phyloP scores from a whole-genome alignment of 2,797 vertebrate species.

The Enteromius trimaculatus region DNA sequence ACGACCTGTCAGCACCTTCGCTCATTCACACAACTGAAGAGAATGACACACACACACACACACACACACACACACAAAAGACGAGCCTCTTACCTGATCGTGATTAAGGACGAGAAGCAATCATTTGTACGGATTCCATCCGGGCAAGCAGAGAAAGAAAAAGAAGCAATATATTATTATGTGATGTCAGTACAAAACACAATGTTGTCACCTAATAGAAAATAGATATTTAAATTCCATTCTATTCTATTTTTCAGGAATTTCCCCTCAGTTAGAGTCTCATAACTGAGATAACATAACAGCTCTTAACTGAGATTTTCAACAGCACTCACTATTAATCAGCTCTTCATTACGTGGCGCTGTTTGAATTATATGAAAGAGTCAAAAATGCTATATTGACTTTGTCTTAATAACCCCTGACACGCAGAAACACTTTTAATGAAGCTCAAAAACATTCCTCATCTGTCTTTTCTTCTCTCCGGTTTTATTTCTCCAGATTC shows the following conservation, averaged over 20 bases:
- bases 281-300: too few species aligned
- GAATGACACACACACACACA: too few species aligned
- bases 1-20: background rate
- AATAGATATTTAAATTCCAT: too few species aligned
- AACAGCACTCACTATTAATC: background rate
- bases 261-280: background rate
- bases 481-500: background rate
- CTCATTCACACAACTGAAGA: background rate
- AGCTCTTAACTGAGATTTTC: background rate
- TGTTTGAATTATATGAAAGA: background rate
- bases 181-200: slow-evolving; percentile 4
- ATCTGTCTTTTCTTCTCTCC: background rate
- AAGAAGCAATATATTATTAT: slow-evolving; percentile 3
- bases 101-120: background rate
- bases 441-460: background rate
- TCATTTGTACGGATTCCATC: slow-evolving; percentile 1
- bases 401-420: background rate
- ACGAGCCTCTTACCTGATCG: slow-evolving; percentile 44
- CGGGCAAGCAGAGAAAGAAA: slow-evolving; percentile 12
- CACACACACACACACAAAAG: background rate
- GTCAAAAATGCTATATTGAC: background rate
- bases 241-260: background rate
- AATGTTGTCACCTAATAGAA: background rate
- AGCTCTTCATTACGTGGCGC: background rate
- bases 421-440: background rate